A percentile compares a stretch with the other conserved stretches of the same genome.
Conservation (phyloP, 2,888 invertebrate genomes). For the Drosophila emarginata region DNA sequence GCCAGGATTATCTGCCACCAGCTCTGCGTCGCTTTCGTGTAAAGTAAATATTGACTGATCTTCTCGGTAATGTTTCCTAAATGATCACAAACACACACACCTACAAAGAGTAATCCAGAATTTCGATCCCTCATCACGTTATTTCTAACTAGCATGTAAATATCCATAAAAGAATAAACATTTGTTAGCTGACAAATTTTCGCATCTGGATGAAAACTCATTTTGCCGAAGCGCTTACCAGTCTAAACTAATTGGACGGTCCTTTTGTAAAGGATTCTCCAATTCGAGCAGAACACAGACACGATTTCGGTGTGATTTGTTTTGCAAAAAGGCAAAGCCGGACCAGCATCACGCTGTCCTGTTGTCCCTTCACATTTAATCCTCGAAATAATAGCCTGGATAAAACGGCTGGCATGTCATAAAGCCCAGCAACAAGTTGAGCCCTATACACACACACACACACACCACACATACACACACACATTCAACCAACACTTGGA, state of each 20-base stretch:
- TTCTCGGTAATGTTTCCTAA: constrained; percentile 62
- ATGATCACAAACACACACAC: constrained; percentile 28
- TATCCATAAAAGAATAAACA: constrained; percentile 59
- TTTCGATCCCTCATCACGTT: constrained; percentile 39
- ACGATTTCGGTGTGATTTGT: constrained; percentile 63
- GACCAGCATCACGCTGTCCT: constrained; percentile 47
- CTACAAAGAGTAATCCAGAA: constrained; percentile 2
- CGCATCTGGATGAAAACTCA: constrained; percentile 31
- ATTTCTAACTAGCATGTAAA: constrained; percentile 51
- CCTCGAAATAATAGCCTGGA: constrained; percentile 77
- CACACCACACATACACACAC: constrained; percentile 17
- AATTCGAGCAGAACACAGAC: constrained; percentile 25
- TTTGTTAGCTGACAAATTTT: constrained; percentile 47
- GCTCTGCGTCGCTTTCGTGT: constrained; percentile 70
- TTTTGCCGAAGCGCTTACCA: constrained; percentile 31
- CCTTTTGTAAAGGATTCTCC: constrained; percentile 37
- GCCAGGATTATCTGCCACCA: constrained; percentile 64
- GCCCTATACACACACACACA: constrained; percentile 41
- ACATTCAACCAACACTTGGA: constrained; percentile 1
- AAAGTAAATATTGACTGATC: constrained; percentile 49
- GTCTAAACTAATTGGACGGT: constrained; percentile 50
- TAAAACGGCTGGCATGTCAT: constrained; percentile 69
- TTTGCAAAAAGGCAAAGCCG: constrained; percentile 62
- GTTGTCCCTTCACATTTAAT: constrained; percentile 71
- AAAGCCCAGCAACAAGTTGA: constrained; percentile 75